Evolutionary conservation across 1,140 invertebrate species (phyloP).

Genomic region (Zelostemma sp.): DNA sequence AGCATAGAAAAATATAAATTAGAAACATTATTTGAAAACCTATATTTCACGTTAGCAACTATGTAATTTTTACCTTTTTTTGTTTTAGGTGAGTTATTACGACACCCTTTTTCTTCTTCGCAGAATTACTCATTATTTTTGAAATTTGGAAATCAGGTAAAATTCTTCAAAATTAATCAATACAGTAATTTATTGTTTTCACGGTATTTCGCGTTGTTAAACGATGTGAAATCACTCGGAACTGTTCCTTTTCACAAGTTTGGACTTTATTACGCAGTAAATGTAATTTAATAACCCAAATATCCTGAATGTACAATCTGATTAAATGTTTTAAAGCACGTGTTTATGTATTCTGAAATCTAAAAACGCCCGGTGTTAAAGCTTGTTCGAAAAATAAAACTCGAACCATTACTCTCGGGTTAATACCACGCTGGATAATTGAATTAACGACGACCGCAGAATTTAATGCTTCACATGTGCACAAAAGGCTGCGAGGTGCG

Average conservation of each 20-base stretch:
- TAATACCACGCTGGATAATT: slow-evolving; percentile 43
- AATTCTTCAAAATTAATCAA: too few species aligned
- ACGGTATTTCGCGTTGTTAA: too few species aligned
- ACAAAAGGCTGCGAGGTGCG: background rate
- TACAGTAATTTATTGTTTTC: too few species aligned
- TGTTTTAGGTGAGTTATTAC: too few species aligned
- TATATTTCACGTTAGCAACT: background rate
- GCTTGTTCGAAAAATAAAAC: background rate
- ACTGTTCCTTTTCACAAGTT: too few species aligned
- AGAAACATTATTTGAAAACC: background rate
- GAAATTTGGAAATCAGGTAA: too few species aligned
- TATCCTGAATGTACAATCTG: background rate
- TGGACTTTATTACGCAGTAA: too few species aligned
- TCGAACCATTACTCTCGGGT: slow-evolving; percentile 18
- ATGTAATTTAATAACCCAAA: too few species aligned
- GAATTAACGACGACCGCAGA: slow-evolving; percentile 44
- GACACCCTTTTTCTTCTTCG: too few species aligned
- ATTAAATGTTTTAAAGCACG: background rate
- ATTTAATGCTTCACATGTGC: slow-evolving; percentile 32
- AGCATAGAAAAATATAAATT: too few species aligned
- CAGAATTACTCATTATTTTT: too few species aligned
- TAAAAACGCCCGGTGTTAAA: background rate
- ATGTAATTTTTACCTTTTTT: background rate
- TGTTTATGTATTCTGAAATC: background rate
- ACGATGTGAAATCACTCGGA: too few species aligned